Evolutionary conservation across 2,113 vertebrate species (phyloP).

Genomic region (Microcebus jonahi): DNA sequence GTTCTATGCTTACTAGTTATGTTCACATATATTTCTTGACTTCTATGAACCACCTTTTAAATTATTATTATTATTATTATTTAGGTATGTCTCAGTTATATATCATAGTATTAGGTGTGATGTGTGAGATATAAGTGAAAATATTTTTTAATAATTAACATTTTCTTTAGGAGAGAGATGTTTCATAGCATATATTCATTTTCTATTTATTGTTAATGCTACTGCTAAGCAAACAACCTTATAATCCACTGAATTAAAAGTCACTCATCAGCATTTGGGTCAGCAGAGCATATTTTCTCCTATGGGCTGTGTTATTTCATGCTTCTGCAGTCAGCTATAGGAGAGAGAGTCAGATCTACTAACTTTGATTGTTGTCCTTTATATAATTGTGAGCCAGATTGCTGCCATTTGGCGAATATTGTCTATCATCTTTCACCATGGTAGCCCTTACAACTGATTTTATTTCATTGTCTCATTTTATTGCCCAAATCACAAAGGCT

Average conservation of each 20-base stretch:
- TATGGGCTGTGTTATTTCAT: not conserved
- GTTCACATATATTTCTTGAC: not conserved
- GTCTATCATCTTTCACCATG: not conserved
- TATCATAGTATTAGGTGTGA: not conserved
- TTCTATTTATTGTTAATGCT: not conserved
- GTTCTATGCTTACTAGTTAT: not conserved
- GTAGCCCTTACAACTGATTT: not conserved
- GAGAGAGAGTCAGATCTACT: not conserved
- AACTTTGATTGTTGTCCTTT: not conserved
- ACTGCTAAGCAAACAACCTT: not conserved
- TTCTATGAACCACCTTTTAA: not conserved
- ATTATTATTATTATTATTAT: not conserved
- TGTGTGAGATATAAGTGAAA: not conserved
- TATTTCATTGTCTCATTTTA: not conserved
- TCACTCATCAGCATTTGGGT: not conserved
- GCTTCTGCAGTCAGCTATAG: not conserved
- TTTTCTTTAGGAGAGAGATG: not conserved
- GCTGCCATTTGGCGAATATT: not conserved
- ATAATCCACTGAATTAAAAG: not conserved
- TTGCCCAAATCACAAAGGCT: not conserved
- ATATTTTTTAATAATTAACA: not conserved
- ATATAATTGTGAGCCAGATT: not conserved
- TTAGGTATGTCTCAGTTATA: not conserved
- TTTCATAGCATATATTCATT: not conserved
- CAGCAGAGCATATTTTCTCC: not conserved